A percentile compares a stretch with the other conserved stretches of the same genome.
phyloP scores from a whole-genome alignment of 2,888 invertebrate species.

The Epirrhoe tristata region DNA sequence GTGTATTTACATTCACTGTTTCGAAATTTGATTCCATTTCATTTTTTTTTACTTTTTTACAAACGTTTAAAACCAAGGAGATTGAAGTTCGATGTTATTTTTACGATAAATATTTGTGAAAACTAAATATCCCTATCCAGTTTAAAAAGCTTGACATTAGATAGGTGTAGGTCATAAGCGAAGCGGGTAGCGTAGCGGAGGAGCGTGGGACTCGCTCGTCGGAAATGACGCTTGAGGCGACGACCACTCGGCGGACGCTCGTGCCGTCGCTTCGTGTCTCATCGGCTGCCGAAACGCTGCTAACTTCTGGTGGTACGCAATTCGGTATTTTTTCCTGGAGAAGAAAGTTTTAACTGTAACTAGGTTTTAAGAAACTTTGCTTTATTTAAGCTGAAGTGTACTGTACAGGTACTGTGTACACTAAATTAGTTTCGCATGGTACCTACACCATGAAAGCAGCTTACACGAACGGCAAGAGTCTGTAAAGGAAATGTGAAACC shows the following conservation, averaged over 20 bases:
- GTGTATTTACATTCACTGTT: constrained; percentile 50
- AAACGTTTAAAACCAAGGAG: constrained; percentile 6
- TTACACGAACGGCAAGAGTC: neutral
- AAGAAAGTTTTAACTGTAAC: neutral
- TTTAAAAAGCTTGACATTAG: constrained; percentile 49
- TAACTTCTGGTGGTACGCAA: constrained; percentile 84
- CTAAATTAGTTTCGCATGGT: neutral
- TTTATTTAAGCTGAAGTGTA: neutral
- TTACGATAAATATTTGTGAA: constrained; percentile 47
- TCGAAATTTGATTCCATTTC: constrained; percentile 8
- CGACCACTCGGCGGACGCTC: constrained; percentile 84
- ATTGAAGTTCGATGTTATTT: constrained; percentile 14
- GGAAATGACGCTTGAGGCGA: constrained; percentile 88
- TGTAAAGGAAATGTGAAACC: neutral
- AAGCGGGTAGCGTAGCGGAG: constrained; percentile 56
- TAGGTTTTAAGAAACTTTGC: neutral
- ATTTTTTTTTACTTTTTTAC: constrained; percentile 11
- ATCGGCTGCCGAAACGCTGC: constrained; percentile 70
- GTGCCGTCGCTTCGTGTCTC: constrained; percentile 71
- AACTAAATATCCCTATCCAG: constrained; percentile 48
- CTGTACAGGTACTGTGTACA: neutral
- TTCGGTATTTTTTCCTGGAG: constrained; percentile 66
- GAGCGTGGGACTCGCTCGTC: constrained; percentile 82
- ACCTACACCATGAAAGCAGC: neutral
- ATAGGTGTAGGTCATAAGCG: constrained; percentile 49